Conservation (phyloP, 2,888 invertebrate genomes). For the Lycophotia porphyrea region DNA sequence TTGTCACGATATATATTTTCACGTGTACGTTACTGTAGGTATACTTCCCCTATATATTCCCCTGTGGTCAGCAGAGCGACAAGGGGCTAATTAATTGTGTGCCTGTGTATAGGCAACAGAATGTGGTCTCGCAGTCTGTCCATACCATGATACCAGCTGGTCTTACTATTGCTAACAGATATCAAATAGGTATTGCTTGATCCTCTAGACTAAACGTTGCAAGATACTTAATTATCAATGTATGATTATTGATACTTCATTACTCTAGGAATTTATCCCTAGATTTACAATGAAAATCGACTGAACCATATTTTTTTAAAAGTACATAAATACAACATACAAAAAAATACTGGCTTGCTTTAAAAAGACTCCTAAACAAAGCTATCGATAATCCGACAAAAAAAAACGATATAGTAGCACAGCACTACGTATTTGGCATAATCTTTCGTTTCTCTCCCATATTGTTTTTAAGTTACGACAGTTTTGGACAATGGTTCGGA, state of each 20-base stretch:
- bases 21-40: background rate
- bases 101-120: slow-evolving; percentile 7
- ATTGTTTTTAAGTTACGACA: slow-evolving; percentile 87
- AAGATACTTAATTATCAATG: background rate
- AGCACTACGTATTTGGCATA: slow-evolving; percentile 69
- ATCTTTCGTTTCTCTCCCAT: slow-evolving; percentile 74
- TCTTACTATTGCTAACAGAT: background rate
- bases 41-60: background rate
- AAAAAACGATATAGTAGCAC: slow-evolving; percentile 19
- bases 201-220: background rate
- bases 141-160: slow-evolving; percentile 7
- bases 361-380: background rate
- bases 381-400: slow-evolving; percentile 22
- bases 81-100: slow-evolving; percentile 34
- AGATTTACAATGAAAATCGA: background rate
- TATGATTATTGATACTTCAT: background rate
- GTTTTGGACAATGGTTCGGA: slow-evolving; percentile 83
- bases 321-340: no score
- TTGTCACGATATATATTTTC: slow-evolving; percentile 36
- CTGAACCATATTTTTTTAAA: background rate
- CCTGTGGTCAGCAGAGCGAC: slow-evolving; percentile 33
- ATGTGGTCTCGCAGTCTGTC: background rate
- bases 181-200: background rate
- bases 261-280: background rate
- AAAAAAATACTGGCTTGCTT: background rate